phyloP scores from a whole-genome alignment of 2,888 invertebrate species.

The Andrena marginata region DNA sequence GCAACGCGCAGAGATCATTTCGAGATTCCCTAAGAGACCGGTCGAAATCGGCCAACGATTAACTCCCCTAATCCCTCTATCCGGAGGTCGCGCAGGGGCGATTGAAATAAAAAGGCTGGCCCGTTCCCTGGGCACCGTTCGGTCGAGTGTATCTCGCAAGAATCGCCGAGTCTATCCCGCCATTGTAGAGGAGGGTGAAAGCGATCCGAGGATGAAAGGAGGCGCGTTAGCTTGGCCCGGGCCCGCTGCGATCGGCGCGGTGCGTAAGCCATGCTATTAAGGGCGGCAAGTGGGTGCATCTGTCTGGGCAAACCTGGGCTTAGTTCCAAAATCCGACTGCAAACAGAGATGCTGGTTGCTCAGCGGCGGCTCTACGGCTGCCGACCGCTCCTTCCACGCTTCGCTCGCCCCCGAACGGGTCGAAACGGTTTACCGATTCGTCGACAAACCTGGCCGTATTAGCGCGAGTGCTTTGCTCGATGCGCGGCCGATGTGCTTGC shows the following conservation, averaged over 20 bases:
- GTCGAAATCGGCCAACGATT: conserved; percentile 57
- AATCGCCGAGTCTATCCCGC: conserved; percentile 52
- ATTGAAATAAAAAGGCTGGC: conserved; percentile 69
- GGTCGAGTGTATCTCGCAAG: conserved; percentile 62
- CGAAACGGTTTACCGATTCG: conserved; percentile 43
- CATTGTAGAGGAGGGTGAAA: conserved; percentile 33
- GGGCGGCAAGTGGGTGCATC: conserved; percentile 82
- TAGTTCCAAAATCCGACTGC: conserved; percentile 82
- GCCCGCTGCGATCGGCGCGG: conserved; percentile 70
- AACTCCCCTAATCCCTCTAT: conserved; percentile 64
- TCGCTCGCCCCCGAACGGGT: conserved; percentile 24
- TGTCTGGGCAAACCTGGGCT: conserved; percentile 83
- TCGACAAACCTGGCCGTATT: conserved; percentile 35
- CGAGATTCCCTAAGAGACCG: conserved; percentile 13
- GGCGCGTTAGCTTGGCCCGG: conserved; percentile 37
- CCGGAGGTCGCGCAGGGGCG: conserved; percentile 26
- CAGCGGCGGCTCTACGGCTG: conserved; percentile 45
- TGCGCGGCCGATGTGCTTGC: not conserved
- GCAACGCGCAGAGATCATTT: not conserved
- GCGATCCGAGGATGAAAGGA: conserved; percentile 65
- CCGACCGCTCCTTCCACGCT: conserved; percentile 22
- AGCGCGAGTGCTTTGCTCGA: conserved; percentile 25
- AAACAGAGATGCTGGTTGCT: conserved; percentile 78
- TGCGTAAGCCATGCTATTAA: conserved; percentile 82
- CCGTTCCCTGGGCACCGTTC: conserved; percentile 25